Conservation (phyloP, 2,113 vertebrate species). For the Aplodontia rufa region DNA sequence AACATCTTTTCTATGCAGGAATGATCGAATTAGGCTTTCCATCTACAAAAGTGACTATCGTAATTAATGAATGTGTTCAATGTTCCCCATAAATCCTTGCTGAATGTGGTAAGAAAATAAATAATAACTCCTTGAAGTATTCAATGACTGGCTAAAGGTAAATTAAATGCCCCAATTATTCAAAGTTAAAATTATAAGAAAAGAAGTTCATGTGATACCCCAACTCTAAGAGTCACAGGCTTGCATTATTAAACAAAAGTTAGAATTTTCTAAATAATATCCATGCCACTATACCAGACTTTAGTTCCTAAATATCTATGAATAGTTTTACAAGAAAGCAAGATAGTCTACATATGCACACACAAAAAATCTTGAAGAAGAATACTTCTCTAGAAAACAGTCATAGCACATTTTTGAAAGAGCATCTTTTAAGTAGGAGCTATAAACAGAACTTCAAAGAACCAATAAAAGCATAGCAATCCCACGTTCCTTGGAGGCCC, state of each 20-base stretch:
- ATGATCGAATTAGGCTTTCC: conserved; percentile 2
- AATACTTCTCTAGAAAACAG: neutral
- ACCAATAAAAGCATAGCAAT: neutral
- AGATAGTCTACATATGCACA: neutral
- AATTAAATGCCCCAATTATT: conserved; percentile 38
- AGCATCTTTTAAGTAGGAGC: neutral
- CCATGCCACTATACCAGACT: neutral
- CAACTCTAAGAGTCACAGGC: neutral
- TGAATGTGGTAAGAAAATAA: conserved; percentile 49
- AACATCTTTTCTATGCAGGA: conserved; percentile 22
- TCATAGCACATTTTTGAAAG: conserved; percentile 14
- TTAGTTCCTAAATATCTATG: conserved; percentile 50
- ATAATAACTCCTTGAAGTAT: conserved; percentile 38
- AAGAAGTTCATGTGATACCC: neutral
- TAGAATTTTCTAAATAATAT: neutral
- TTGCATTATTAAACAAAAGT: conserved; percentile 31
- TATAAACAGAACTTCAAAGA: neutral
- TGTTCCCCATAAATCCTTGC: conserved; percentile 32
- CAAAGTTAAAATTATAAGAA: conserved; percentile 13
- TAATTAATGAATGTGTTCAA: conserved; percentile 29
- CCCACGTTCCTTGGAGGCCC: neutral
- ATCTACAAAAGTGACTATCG: neutral
- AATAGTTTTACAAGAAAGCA: neutral
- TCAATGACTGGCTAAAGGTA: conserved; percentile 19
- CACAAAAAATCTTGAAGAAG: neutral